Evolutionary conservation across 2,888 invertebrate genomes (phyloP), one percentile per base, ranked within the genome.

Genomic region (Morpho deidamia): DNA sequence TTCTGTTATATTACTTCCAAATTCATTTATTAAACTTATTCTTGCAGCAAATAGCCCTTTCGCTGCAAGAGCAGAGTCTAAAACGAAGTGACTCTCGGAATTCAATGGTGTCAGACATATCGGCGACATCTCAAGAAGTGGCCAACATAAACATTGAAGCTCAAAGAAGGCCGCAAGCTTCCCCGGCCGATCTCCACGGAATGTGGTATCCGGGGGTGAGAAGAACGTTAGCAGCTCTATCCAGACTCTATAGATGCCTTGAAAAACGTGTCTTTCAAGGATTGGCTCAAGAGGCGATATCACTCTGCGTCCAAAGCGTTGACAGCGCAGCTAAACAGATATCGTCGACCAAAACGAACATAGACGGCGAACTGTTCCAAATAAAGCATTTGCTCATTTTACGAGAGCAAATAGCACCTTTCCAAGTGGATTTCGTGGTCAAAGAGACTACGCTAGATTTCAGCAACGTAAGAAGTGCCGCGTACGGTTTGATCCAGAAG

Each of bases 161-260:
- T 0, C 81, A 81, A 39, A 58, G 81, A 0, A 48, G 83, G 56
- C 67, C 87, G 10, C 79, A 72, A 8, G 94, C 94, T 72, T 96
- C 97, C 0, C 97, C 98, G 0, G 97, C 99, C 0, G 99, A 99
- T 90, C 90, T 99, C 35, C 99, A 99, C 83, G 99, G 99, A 32
- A 98, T 99, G 98, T 99, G 99, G 99, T 99, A 99, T 83, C 99
- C 99, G 0, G 98, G 97, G 0, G 98, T 99, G 0, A 91, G 99
- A 11, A 91, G 99, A 43, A 98, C 99, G 0, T 83, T 99, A 11
- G 97, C 99, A 12, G 99, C 98, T 60, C 89, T 99, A 4, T 99
- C 99, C 0, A 94, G 99, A 58, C 91, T 86, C 0, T 85, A 86
- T 66, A 92, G 98, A 48, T 99, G 99, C 74, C 92, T 99, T 8